phyloP scores from a whole-genome alignment of 1,140 invertebrate genomes.

The Parapsyche elsis region DNA sequence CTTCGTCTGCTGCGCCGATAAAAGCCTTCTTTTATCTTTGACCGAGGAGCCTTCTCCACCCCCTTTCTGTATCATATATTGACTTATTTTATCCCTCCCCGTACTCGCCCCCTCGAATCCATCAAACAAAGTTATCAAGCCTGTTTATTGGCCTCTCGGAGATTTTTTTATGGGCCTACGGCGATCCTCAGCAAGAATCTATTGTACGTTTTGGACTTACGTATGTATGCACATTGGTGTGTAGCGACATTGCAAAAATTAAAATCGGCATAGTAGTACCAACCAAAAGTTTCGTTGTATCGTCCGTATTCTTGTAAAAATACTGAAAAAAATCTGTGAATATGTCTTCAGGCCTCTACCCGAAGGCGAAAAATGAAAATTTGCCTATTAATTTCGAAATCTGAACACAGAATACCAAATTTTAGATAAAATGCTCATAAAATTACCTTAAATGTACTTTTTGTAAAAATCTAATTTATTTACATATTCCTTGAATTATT shows the following conservation, averaged over 20 bases:
- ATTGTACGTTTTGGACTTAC: not conserved
- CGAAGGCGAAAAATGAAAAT: no score
- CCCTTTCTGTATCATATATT: constrained; percentile 33
- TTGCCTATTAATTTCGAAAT: no score
- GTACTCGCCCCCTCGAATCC: not conserved
- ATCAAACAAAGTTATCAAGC: constrained; percentile 42
- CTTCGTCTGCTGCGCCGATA: not conserved
- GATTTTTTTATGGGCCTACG: constrained; percentile 20
- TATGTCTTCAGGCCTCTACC: no score
- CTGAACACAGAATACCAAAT: no score
- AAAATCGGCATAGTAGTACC: no score
- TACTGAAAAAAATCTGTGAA: no score
- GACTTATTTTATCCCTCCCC: constrained; percentile 33
- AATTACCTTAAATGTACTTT: no score
- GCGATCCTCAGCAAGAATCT: not conserved
- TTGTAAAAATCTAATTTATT: no score
- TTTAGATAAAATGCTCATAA: no score
- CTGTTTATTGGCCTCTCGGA: constrained; percentile 32
- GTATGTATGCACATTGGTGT: not conserved
- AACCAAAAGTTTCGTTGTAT: no score
- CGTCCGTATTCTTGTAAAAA: no score
- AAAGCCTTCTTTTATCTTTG: constrained; percentile 39
- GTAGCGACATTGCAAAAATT: not conserved
- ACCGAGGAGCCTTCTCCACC: not conserved
- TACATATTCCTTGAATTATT: no score